phyloP scores from a whole-genome alignment of 2,888 invertebrate genomes.

The Eristalis pertinax region DNA sequence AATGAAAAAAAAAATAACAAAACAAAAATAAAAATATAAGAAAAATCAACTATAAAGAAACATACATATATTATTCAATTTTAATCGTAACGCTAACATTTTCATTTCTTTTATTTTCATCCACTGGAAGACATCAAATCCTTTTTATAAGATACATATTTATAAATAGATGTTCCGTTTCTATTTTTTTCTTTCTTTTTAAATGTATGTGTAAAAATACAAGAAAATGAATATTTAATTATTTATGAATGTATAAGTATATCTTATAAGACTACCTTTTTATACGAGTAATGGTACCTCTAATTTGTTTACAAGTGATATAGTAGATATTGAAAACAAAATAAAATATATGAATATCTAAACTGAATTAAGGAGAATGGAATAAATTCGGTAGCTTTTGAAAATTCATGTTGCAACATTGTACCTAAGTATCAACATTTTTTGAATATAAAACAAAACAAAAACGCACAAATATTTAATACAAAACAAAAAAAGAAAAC shows the following conservation, averaged over 20 bases:
- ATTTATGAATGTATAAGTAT: slow-evolving; percentile 57
- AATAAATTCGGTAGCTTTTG: slow-evolving; percentile 51
- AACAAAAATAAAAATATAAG: slow-evolving; percentile 40
- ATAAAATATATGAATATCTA: neutral
- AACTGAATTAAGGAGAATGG: slow-evolving; percentile 39
- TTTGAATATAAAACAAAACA: slow-evolving; percentile 47
- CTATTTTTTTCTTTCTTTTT: slow-evolving; percentile 31
- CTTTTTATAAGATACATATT: slow-evolving; percentile 28
- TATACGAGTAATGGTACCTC: slow-evolving; percentile 70
- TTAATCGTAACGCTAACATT: neutral
- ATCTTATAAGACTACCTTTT: slow-evolving; percentile 72
- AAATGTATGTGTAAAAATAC: slow-evolving; percentile 46
- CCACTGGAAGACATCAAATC: too few relatives aligned
- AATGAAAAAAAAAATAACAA: slow-evolving; percentile 26
- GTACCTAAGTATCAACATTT: slow-evolving; percentile 72
- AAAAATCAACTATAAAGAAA: slow-evolving; percentile 43
- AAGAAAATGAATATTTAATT: slow-evolving; percentile 4
- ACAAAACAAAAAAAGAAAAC: neutral
- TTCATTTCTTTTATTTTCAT: neutral
- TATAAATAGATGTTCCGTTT: slow-evolving; percentile 50
- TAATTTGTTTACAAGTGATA: slow-evolving; percentile 71
- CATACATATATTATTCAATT: neutral
- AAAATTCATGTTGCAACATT: slow-evolving; percentile 69
- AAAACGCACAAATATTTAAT: slow-evolving; percentile 70
- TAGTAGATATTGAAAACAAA: slow-evolving; percentile 53